These are phyloP conservation scores for Cyrtonyx montezumae DNA, from an alignment of 2,113 vertebrate genomes.

Conservation along the genomic window DNA sequence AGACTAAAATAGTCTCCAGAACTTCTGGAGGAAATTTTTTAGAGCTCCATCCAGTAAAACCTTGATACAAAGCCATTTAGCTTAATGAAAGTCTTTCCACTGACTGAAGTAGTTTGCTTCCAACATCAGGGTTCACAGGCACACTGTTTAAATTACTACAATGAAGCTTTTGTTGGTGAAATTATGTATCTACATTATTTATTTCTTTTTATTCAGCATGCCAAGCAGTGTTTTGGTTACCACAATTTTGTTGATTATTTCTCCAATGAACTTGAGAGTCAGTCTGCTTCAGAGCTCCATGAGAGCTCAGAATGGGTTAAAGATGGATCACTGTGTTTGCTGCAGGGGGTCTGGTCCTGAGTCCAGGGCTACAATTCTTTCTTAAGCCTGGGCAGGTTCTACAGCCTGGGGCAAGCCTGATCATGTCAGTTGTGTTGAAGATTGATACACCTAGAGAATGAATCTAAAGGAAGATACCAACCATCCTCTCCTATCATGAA, in stretches of 20 bases:
- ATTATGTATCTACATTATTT: neutral
- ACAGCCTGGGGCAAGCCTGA: neutral
- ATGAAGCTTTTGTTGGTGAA: neutral
- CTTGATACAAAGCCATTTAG: conserved; percentile 38
- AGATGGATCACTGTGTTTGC: neutral
- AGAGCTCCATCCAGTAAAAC: conserved; percentile 31
- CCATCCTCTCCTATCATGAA: neutral
- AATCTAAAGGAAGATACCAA: neutral
- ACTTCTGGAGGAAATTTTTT: conserved; percentile 41
- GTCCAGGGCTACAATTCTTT: neutral
- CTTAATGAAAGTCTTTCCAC: conserved; percentile 34
- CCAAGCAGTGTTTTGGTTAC: neutral
- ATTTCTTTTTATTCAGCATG: neutral
- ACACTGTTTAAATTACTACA: neutral
- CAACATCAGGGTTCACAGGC: neutral
- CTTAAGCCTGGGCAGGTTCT: neutral
- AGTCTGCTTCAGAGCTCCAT: neutral
- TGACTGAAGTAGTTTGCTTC: conserved; percentile 6
- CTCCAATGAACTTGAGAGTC: neutral
- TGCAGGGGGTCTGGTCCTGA: accelerated
- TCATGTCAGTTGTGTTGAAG: neutral
- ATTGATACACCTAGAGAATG: neutral
- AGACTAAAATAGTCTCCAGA: conserved; percentile 37
- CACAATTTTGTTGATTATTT: neutral
- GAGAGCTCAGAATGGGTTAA: neutral